A percentile compares a stretch with the other conserved stretches of the same genome.
Conservation (phyloP, 23 tunicate genomes). For the Trididemnum nubilum region DNA sequence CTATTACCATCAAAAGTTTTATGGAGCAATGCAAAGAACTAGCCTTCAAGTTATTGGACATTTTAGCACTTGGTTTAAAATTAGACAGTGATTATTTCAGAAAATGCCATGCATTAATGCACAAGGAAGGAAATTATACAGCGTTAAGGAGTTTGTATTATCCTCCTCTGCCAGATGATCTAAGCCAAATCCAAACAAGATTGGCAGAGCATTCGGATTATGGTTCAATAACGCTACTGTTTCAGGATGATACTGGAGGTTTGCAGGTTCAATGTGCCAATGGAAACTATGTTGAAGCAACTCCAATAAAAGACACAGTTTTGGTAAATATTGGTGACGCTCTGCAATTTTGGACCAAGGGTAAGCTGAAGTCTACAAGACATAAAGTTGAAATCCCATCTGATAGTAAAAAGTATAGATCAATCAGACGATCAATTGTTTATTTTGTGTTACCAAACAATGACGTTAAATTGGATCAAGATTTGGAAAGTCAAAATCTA, state of each 20-base stretch:
- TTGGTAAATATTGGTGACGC: constrained; percentile 52
- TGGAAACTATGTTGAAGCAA: constrained; percentile 37
- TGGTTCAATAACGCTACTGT: constrained; percentile 56
- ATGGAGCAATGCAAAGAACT: constrained; percentile 33
- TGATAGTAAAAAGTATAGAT: background rate
- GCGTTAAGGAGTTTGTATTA: constrained; percentile 47
- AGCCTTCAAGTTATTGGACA: constrained; percentile 28
- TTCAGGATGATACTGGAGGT: constrained; percentile 63
- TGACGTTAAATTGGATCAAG: constrained; percentile 28
- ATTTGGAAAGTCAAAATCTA: background rate
- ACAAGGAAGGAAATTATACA: constrained; percentile 43
- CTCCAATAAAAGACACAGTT: constrained; percentile 46
- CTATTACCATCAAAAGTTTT: constrained; percentile 24
- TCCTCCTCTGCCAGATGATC: constrained; percentile 43
- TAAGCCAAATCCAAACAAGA: constrained; percentile 7
- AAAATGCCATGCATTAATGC: constrained; percentile 39
- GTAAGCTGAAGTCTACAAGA: constrained; percentile 39
- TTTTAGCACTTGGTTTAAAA: constrained; percentile 41
- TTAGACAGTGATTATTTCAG: constrained; percentile 24
- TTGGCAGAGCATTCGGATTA: constrained; percentile 67
- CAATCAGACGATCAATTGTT: constrained; percentile 34
- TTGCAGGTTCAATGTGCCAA: constrained; percentile 37
- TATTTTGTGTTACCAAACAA: constrained; percentile 48
- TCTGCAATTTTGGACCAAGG: constrained; percentile 44
- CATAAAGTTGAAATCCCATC: constrained; percentile 1